Conservation (phyloP, 2,113 vertebrate species). For the Solea senegalensis region DNA sequence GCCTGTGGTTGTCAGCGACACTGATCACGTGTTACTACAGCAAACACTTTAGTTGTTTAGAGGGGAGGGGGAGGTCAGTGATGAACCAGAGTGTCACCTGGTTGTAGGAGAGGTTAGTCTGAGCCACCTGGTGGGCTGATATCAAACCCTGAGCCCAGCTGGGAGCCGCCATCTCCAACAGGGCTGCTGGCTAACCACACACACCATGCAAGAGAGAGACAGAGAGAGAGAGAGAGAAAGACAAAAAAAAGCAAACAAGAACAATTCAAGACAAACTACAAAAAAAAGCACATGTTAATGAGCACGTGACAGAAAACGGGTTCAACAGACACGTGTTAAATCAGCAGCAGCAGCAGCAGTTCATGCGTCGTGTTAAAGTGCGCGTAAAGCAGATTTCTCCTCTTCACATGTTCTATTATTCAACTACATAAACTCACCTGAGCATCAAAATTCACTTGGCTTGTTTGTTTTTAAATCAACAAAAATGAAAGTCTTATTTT, state of each 20-base stretch:
- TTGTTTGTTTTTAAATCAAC: too few species aligned
- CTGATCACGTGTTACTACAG: slow-evolving; percentile 12
- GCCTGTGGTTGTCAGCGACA: too few species aligned
- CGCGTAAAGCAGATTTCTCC: too few species aligned
- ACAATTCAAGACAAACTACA: slow-evolving; percentile 41
- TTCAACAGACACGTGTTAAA: neutral
- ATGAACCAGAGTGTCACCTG: slow-evolving; percentile 87
- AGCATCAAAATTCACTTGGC: too few species aligned
- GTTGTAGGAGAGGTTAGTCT: slow-evolving; percentile 99
- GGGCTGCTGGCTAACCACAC: slow-evolving; percentile 88
- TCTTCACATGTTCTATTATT: too few species aligned
- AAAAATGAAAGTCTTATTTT: too few species aligned
- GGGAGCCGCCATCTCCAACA: slow-evolving; percentile 98
- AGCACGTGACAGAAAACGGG: neutral
- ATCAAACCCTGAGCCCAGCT: slow-evolving; percentile 99
- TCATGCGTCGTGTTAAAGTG: too few species aligned
- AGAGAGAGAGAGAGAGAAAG: slow-evolving; percentile 1
- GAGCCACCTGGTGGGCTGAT: slow-evolving; percentile 96
- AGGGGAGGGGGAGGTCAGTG: slow-evolving; percentile 8
- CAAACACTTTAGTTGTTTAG: neutral
- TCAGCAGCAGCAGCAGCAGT: neutral
- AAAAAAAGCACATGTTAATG: slow-evolving; percentile 32
- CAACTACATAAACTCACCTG: too few species aligned
- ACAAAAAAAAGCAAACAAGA: slow-evolving; percentile 25
- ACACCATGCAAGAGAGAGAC: slow-evolving; percentile 61